Base-by-base conservation (phyloP, 2,113 vertebrate species). In the Mastomys natalensis region DNA sequence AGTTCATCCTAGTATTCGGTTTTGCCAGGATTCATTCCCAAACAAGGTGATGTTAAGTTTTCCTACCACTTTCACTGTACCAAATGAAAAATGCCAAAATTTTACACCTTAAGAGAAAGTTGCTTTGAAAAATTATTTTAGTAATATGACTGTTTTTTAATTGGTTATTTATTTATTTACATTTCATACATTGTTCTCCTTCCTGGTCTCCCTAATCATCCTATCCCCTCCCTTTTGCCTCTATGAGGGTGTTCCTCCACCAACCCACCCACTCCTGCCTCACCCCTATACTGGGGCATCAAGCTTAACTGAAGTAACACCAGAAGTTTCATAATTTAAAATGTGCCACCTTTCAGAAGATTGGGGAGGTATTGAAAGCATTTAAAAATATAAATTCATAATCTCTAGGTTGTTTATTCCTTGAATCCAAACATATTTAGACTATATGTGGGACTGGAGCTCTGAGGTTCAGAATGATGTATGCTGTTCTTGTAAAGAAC, bases 401-500 rank as follows among this genome's bases (percentile, higher is more conserved):
- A 85, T 72, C 5, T 24, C 51, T 87, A 76, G 29, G n/a, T 21
- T 94, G 17, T 43, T 90, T 95, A 51, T 64, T 72, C 16, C 17
- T 64, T 96, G 58, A 95, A 96, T 86, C 48, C 21, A 95, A 95
- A 26, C 43, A 70, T 58, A 37, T 34, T 80, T 80, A 34, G 19
- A 66, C 13, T 66, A 13, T 66, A 8, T 66, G 29, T 45, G 21
- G 40, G 29, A 5, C 82, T 86, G 43, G 26, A 34, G 29, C 58
- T 48, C 17, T 21, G 26, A 31, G 16, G 29, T 48, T 86, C 5
- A 86, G 40, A 86, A 12, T 34, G 8, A 12, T 34, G 8, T 40
- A 11, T 34, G 15, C 16, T 86, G 26, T 8, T 86, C 16, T 64
- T 34, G 8, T 34, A 45, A 29, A 43, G 40, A 16, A 31, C 60